Conservation (phyloP, 2,113 vertebrate genomes). For the Pyrgilauda ruficollis region DNA sequence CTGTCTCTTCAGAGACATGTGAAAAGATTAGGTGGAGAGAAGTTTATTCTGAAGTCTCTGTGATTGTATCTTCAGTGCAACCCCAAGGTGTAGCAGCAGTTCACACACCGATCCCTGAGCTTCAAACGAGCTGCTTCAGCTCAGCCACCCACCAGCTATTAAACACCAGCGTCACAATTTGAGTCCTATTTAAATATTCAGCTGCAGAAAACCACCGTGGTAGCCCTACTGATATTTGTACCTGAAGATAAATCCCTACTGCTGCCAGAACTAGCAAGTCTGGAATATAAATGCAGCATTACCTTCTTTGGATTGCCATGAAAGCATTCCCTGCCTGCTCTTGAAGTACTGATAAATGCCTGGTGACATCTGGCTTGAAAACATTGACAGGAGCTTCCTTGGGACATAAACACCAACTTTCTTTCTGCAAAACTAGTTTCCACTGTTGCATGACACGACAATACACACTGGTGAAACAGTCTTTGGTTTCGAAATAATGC, state of each 20-base stretch:
- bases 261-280: not conserved
- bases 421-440: not conserved
- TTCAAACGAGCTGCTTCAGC: slow-evolving; percentile 16
- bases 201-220: not conserved
- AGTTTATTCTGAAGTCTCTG: slow-evolving; percentile 42
- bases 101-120: not conserved
- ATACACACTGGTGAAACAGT: not conserved
- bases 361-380: not conserved
- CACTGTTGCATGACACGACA: not conserved
- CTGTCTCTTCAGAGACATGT: slow-evolving; percentile 29
- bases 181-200: not conserved
- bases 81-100: slow-evolving; percentile 38
- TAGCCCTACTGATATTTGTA: not conserved
- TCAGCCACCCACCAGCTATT: slow-evolving; percentile 46
- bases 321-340: not conserved
- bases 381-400: not conserved
- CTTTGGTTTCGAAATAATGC: slow-evolving; percentile 8
- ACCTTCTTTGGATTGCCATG: not conserved
- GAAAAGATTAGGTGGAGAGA: slow-evolving; percentile 24
- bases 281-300: not conserved
- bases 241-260: not conserved
- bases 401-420: not conserved
- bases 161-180: not conserved
- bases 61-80: slow-evolving; percentile 44
- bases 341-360: not conserved